Percentiles rank a stretch among this genome's conserved stretches.
Conservation (phyloP, 2,113 vertebrate genomes). For the Electrona antarctica region DNA sequence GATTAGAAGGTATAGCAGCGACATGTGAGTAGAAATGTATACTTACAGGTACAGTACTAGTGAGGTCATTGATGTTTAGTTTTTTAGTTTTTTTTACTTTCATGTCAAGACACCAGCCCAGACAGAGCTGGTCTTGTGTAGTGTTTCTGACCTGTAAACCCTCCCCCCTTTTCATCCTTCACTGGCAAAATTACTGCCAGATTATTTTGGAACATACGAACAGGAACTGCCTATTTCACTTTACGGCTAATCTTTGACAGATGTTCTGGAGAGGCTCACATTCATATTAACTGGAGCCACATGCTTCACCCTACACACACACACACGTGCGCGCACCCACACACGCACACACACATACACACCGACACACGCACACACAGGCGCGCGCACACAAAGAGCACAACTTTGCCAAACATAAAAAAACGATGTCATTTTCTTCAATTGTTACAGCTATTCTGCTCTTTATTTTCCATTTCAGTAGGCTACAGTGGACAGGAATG, state of each 20-base stretch:
- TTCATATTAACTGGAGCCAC: slow-evolving; percentile 73
- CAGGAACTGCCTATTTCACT: slow-evolving; percentile 83
- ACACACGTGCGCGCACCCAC: neutral
- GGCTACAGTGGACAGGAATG: too few species aligned
- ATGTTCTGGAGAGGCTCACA: slow-evolving; percentile 74
- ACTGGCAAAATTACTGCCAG: slow-evolving; percentile 79
- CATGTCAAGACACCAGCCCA: slow-evolving; percentile 45
- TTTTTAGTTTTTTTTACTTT: slow-evolving; percentile 33
- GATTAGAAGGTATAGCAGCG: too few species aligned
- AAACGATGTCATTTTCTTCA: neutral
- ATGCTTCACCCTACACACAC: slow-evolving; percentile 51
- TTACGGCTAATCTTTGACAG: slow-evolving; percentile 83
- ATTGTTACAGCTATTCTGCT: neutral
- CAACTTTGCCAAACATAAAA: neutral
- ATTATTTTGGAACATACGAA: slow-evolving; percentile 78
- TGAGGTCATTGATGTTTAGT: neutral
- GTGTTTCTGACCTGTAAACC: slow-evolving; percentile 67
- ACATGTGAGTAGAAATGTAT: too few species aligned
- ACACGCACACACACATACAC: neutral
- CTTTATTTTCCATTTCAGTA: neutral
- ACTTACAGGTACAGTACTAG: too few species aligned
- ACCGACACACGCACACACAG: too few species aligned
- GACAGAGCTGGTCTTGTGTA: slow-evolving; percentile 61
- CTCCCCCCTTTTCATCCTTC: slow-evolving; percentile 65
- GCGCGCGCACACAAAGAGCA: too few species aligned